Conservation (phyloP, 2,888 invertebrate species). For the Cryptocephalus primarius region DNA sequence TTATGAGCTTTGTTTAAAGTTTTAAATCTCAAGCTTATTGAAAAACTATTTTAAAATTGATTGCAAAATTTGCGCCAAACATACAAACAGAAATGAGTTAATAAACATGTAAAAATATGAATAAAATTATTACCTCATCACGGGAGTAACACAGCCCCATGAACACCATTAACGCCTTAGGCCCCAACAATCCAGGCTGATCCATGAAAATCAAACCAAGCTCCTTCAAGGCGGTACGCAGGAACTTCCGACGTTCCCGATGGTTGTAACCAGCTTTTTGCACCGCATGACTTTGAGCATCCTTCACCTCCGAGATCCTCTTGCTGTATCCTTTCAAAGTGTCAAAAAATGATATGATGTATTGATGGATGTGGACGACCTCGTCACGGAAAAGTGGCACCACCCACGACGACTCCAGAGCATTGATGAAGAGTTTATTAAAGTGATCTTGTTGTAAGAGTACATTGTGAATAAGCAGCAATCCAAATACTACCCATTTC, state of each 20-base stretch:
- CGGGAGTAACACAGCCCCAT: slow-evolving; percentile 92
- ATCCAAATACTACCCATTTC: slow-evolving; percentile 93
- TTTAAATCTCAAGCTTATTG: too few species aligned
- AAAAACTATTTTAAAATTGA: too few species aligned
- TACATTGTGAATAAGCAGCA: slow-evolving; percentile 81
- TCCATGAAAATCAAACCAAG: slow-evolving; percentile 90
- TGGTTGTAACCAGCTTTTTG: slow-evolving; percentile 87
- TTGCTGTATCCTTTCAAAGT: slow-evolving; percentile 90
- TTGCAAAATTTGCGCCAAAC: too few species aligned
- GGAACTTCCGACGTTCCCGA: slow-evolving; percentile 89
- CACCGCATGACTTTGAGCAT: slow-evolving; percentile 81
- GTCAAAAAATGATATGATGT: slow-evolving; percentile 88
- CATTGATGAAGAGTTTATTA: slow-evolving; percentile 82
- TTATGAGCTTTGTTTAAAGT: too few species aligned
- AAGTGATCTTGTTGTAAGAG: slow-evolving; percentile 64
- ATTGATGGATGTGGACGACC: slow-evolving; percentile 89
- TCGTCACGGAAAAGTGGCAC: slow-evolving; percentile 93
- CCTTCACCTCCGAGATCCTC: slow-evolving; percentile 90
- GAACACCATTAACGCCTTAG: slow-evolving; percentile 92
- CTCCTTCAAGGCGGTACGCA: slow-evolving; percentile 91
- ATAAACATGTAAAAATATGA: too few species aligned
- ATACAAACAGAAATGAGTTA: too few species aligned
- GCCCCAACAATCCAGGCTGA: slow-evolving; percentile 94
- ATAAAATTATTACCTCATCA: slow-evolving; percentile 64
- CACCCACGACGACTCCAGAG: slow-evolving; percentile 90